A percentile compares a stretch with the other conserved stretches of the same genome.
These are phyloP conservation scores for Agrilus cyanescens DNA, from an alignment of 2,888 invertebrate species.

Conservation along the genomic window DNA sequence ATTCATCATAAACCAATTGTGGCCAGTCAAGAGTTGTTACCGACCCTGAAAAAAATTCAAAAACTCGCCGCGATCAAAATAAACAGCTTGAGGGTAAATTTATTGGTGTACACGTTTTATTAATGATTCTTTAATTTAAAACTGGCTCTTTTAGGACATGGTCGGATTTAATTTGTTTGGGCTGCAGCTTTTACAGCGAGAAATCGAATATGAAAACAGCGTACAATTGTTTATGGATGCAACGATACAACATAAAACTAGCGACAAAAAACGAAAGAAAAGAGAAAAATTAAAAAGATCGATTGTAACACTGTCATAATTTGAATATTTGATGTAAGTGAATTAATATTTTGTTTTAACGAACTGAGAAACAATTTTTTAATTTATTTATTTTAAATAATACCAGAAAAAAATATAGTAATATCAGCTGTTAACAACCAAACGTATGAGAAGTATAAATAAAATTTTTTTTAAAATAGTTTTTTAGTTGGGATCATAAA, in stretches of 20 bases:
- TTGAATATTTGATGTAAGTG: not conserved
- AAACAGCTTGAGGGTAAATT: constrained; percentile 48
- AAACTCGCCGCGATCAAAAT: constrained; percentile 43
- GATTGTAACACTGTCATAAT: constrained; percentile 29
- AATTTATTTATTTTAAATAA: too few relatives aligned
- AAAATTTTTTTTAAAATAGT: too few relatives aligned
- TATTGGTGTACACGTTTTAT: constrained; percentile 21
- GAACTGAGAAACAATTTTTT: too few relatives aligned
- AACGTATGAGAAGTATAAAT: too few relatives aligned
- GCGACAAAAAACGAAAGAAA: constrained; percentile 49
- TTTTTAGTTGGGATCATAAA: too few relatives aligned
- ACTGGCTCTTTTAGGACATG: constrained; percentile 49
- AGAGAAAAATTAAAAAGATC: constrained; percentile 55
- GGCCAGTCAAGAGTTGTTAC: constrained; percentile 55
- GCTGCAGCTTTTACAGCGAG: constrained; percentile 60
- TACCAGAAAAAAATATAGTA: too few relatives aligned
- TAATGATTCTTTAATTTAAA: constrained; percentile 6
- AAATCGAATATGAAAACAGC: constrained; percentile 62
- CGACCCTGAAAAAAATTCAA: constrained; percentile 52
- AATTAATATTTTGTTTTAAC: too few relatives aligned
- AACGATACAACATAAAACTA: constrained; percentile 47
- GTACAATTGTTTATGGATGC: constrained; percentile 71
- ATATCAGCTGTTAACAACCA: too few relatives aligned
- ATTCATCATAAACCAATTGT: constrained; percentile 71
- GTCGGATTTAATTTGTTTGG: constrained; percentile 80